Conservation (phyloP, 1,140 invertebrate species). For the Drosophila kohkoa region DNA sequence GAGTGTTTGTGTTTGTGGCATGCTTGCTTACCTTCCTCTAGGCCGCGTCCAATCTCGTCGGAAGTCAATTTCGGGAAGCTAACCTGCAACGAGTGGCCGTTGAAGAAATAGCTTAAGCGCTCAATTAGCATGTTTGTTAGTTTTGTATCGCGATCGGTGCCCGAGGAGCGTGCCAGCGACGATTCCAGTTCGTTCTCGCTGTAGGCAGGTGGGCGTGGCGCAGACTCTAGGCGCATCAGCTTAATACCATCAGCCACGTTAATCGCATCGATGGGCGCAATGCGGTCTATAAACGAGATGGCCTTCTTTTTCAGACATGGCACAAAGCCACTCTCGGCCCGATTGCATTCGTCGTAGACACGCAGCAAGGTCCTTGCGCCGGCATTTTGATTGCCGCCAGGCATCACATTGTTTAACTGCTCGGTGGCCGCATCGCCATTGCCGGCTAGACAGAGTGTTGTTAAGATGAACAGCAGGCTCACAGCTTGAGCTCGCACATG, state of each 20-base stretch:
- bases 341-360: conserved; percentile 88
- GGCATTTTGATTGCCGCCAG: conserved; percentile 64
- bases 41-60: conserved; percentile 88
- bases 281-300: conserved; percentile 90
- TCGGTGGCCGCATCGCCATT: conserved; percentile 68
- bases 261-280: conserved; percentile 89
- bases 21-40: conserved; percentile 90
- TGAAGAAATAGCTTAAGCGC: conserved; percentile 89
- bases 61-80: conserved; percentile 89
- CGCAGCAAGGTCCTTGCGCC: conserved; percentile 86
- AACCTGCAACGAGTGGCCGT: conserved; percentile 90
- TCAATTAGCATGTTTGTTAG: conserved; percentile 90
- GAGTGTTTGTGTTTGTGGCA: conserved; percentile 27
- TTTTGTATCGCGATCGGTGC: conserved; percentile 88
- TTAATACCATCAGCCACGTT: conserved; percentile 88
- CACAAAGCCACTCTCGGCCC: conserved; percentile 87
- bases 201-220: conserved; percentile 60
- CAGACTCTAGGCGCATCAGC: conserved; percentile 87
- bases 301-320: conserved; percentile 93
- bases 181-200: conserved; percentile 89
- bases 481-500: conserved; percentile 40
- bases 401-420: conserved; percentile 54
- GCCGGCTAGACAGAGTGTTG: conserved; percentile 54
- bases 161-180: conserved; percentile 87
- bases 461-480: conserved; percentile 42